Base-by-base conservation (phyloP, 2,113 vertebrate genomes). In the Prunella himalayana region DNA sequence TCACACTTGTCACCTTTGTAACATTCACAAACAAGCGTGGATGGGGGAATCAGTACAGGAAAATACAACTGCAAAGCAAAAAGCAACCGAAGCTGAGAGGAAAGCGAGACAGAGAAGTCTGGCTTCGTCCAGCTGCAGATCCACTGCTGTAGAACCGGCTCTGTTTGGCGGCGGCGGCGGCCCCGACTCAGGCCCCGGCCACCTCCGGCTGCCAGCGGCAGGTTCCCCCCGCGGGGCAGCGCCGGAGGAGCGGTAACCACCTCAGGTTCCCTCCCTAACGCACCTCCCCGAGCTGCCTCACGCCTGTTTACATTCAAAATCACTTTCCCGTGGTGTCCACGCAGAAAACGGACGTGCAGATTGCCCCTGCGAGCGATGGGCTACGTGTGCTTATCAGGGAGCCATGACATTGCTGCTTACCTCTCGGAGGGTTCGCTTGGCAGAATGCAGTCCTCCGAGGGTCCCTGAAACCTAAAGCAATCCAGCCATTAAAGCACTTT, bases 271-370 rank as follows among this genome's bases (percentile, higher is more conserved):
- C 73, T 49, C 53, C 5, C 59, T 24, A 23, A 47, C 44, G 64
- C 82, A 37, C 64, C 72, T 80, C 82, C 80, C 91, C 75, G 91
- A 14, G 70, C 82, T 22, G 66, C 82, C 61, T 79, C 35, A 47
- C 47, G 56, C 83, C 45, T 91, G 89, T 92, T 93, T 90, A 68
- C 82, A 76, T 94, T 95, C 64, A 70, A 89, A 94, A 64, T 54
- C 37, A 3, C 30, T 49, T 68, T 68, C 76, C 49, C 71, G 80
- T 17, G 16, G 82, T 20, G 66, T 83, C 76, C 77, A 64, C 53
- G 64, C 77, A 45, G 44, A 45, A 53, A 50, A 41, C 12, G 31
- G 94, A 3, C 13, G 33, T 18, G 72, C 81, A 15, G 65, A 13
- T 61, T 53, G 84, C 64, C 73, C 73, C 50, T 50, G 65, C 65